Base-by-base conservation (phyloP, 2,113 vertebrate species). In the Aphelocoma coerulescens region DNA sequence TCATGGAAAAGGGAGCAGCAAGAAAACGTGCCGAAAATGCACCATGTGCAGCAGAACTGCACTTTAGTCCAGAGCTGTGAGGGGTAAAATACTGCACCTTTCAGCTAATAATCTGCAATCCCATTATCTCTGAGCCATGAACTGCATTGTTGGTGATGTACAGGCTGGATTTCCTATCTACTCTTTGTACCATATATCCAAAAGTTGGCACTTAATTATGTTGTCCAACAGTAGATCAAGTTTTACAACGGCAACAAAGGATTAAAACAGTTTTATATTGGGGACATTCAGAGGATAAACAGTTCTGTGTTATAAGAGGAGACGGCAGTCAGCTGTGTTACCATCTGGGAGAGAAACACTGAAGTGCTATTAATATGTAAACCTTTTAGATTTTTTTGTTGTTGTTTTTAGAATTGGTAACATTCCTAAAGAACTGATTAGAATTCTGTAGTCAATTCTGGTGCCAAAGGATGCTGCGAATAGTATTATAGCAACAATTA, bases 171-270 rank as follows among this genome's bases (percentile, higher is more conserved):
- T 97, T 94, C 92, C 88, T 89, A 17, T 88, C 93, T 13, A 2
- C 82, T 87, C 97, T 92, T 97, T 83, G 86, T 87, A 39, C 89
- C 49, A 26, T 97, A 95, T 80, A 98, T 98, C 85, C 83, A 90
- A 93, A 92, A 85, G 55, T 90, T 98, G 97, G 98, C 98, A 97
- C 94, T 98, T 98, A 98, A 98, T 98, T 98, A 98, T 97, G 88
- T 96, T 98, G 96, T 97, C 81, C 72, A 54, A 97, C 84, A 96
- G 96, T 97, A 98, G 97, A 98, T 98, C 97, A 97, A 97, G 84
- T 97, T 98, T 98, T 98, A 98, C 94, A 97, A 82, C 91, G 88
- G 95, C 96, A 97, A 97, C 97, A 97, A 97, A 97, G 97, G 98
- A 98, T 98, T 98, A 97, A 97, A 97, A 95, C 26, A 48, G 76